These are phyloP conservation scores for Sphaerophoria taeniata DNA, from an alignment of 2,888 invertebrate genomes.

Conservation along the genomic window DNA sequence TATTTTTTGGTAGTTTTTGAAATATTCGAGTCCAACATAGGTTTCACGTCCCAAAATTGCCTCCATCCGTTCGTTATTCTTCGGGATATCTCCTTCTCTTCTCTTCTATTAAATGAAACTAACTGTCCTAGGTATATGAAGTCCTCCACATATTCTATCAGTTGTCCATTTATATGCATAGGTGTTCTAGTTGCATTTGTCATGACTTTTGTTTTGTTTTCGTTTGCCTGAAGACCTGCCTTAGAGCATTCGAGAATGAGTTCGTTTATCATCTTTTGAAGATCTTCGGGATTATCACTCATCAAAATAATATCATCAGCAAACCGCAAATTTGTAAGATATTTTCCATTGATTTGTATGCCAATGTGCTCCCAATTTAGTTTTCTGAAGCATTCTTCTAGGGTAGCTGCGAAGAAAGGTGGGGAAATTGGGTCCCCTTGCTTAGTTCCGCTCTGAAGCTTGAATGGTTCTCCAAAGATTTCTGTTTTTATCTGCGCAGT, in stretches of 20 bases:
- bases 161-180: too few species aligned
- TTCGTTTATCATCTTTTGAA: background rate
- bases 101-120: too few species aligned
- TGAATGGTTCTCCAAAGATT: background rate
- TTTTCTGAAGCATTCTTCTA: background rate
- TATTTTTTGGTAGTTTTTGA: background rate
- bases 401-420: background rate
- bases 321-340: background rate
- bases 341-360: background rate
- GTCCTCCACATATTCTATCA: too few species aligned
- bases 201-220: too few species aligned
- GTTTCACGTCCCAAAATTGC: too few species aligned
- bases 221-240: background rate
- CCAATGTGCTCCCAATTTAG: background rate
- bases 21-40: background rate
- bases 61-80: too few species aligned
- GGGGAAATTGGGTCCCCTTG: background rate
- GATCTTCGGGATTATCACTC: background rate
- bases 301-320: background rate
- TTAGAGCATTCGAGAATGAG: background rate
- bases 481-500: background rate
- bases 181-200: too few species aligned
- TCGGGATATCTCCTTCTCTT: too few species aligned
- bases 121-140: too few species aligned
- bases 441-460: background rate